Percentiles rank a stretch among this genome's conserved stretches.
phyloP scores from a whole-genome alignment of 2,888 invertebrate genomes.

The Campoletis raptor region DNA sequence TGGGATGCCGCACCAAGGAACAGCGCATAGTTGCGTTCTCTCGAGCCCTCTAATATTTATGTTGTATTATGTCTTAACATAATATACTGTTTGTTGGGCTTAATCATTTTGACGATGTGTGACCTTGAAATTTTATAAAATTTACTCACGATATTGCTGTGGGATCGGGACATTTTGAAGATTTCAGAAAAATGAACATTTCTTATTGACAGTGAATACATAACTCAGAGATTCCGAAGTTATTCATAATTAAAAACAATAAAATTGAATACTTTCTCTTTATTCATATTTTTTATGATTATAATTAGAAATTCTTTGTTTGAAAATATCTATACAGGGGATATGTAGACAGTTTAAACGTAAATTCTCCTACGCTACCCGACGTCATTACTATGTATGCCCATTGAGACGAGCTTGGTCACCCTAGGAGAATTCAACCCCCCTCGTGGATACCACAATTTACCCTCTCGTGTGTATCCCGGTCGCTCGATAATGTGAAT shows the following conservation, averaged over 20 bases:
- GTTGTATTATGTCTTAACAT: neutral
- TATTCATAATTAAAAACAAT: neutral
- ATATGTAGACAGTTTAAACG: slow-evolving; percentile 1
- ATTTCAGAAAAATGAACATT: neutral
- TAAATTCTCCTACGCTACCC: slow-evolving; percentile 5
- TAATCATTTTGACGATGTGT: neutral
- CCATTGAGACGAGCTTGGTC: slow-evolving; percentile 16
- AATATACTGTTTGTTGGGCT: neutral
- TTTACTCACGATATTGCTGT: neutral
- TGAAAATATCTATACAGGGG: neutral
- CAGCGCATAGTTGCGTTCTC: slow-evolving; percentile 4
- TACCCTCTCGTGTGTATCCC: slow-evolving; percentile 15
- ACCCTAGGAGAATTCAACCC: slow-evolving; percentile 27
- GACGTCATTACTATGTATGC: slow-evolving; percentile 8
- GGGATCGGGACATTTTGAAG: neutral
- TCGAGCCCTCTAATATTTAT: neutral
- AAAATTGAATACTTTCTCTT: neutral
- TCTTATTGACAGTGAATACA: neutral
- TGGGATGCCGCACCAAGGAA: slow-evolving; percentile 7
- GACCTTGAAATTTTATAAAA: neutral
- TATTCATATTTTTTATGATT: neutral
- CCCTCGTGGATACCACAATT: slow-evolving; percentile 26
- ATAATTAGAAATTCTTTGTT: neutral
- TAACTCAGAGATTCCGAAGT: neutral
- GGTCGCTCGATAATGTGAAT: slow-evolving; percentile 52